phyloP scores from a whole-genome alignment of 2,113 vertebrate species.

The Martes martes region DNA sequence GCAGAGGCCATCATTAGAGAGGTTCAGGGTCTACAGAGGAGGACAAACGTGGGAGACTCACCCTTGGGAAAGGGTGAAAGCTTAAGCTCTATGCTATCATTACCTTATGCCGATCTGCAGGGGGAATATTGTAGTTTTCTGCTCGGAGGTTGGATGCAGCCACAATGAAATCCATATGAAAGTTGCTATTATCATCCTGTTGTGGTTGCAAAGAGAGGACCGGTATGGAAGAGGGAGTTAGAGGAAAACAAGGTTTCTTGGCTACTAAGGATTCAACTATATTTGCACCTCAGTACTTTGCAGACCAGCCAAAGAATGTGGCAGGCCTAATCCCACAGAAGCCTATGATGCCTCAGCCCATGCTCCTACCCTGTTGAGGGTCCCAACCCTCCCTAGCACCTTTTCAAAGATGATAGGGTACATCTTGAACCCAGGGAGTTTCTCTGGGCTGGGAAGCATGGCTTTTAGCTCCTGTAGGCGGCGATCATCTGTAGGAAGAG shows the following conservation, averaged over 20 bases:
- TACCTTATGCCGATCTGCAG: slow-evolving; percentile 90
- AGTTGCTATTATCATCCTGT: slow-evolving; percentile 90
- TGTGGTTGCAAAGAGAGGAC: not conserved
- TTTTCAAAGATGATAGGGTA: slow-evolving; percentile 90
- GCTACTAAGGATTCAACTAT: not conserved
- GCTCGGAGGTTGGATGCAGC: no score
- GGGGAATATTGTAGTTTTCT: slow-evolving; percentile 84
- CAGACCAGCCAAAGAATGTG: not conserved
- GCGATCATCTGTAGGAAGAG: slow-evolving; percentile 83
- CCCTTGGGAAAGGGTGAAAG: not conserved
- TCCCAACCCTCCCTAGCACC: slow-evolving; percentile 71
- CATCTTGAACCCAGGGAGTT: slow-evolving; percentile 84
- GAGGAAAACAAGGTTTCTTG: not conserved
- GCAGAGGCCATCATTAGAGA: not conserved
- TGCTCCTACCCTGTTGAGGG: not conserved
- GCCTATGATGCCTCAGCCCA: not conserved
- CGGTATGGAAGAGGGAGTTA: not conserved
- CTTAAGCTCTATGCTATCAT: not conserved
- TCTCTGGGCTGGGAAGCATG: slow-evolving; percentile 81
- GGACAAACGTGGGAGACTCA: not conserved
- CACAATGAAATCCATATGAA: slow-evolving; percentile 73
- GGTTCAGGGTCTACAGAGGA: not conserved
- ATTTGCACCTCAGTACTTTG: not conserved
- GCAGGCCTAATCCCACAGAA: not conserved
- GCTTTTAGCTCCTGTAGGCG: slow-evolving; percentile 88